Evolutionary conservation across 2,888 invertebrate species (phyloP).

Genomic region (Cosmopolites sordidus): DNA sequence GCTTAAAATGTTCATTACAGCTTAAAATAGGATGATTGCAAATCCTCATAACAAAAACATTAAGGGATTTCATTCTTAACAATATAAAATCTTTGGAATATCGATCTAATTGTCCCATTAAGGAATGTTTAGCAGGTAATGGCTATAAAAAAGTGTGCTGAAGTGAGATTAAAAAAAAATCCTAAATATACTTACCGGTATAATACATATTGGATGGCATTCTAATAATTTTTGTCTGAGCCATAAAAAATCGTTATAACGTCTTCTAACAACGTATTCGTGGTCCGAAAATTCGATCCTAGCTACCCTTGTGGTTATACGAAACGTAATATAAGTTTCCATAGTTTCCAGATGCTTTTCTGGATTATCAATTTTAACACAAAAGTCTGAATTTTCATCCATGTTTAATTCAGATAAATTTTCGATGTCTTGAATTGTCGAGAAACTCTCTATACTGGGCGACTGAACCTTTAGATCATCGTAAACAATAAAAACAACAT

Average conservation of each 20-base stretch:
- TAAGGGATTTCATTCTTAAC: slow-evolving; percentile 61
- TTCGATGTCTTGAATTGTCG: slow-evolving; percentile 57
- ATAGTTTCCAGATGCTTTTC: slow-evolving; percentile 68
- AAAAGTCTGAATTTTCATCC: slow-evolving; percentile 56
- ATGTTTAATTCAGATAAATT: slow-evolving; percentile 52
- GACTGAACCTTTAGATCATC: slow-evolving; percentile 52
- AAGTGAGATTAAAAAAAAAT: neutral
- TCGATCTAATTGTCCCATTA: slow-evolving; percentile 63
- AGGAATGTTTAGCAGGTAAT: slow-evolving; percentile 64
- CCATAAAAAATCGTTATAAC: slow-evolving; percentile 73
- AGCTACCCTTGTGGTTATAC: slow-evolving; percentile 63
- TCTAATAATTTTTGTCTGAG: slow-evolving; percentile 61
- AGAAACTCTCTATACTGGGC: slow-evolving; percentile 58
- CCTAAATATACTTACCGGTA: slow-evolving; percentile 55
- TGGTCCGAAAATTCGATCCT: slow-evolving; percentile 60
- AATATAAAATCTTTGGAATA: slow-evolving; percentile 68
- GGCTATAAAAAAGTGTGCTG: slow-evolving; percentile 50
- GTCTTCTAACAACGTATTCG: slow-evolving; percentile 61
- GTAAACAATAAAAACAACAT: slow-evolving; percentile 10
- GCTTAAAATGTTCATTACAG: slow-evolving; percentile 59
- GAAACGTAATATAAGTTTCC: slow-evolving; percentile 67
- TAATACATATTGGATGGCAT: slow-evolving; percentile 61
- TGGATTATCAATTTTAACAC: slow-evolving; percentile 66
- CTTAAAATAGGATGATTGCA: slow-evolving; percentile 67
- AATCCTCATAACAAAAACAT: slow-evolving; percentile 61